phyloP scores from a whole-genome alignment of 2,797 vertebrate genomes.

The Aeoliscus strigatus region DNA sequence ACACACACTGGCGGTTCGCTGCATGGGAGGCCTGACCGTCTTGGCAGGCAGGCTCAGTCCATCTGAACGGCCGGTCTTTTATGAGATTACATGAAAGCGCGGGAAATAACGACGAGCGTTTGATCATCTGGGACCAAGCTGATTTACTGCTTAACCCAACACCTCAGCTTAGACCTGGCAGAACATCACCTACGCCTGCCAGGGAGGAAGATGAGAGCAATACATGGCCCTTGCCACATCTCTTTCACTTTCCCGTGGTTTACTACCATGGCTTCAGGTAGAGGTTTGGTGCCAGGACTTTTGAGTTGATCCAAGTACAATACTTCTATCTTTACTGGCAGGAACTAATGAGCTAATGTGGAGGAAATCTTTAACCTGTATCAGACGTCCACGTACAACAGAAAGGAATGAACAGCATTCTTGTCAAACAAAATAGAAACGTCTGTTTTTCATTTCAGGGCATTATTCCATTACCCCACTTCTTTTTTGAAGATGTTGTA shows the following conservation, averaged over 20 bases:
- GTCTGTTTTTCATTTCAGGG: slow-evolving; percentile 55
- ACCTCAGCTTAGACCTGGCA: slow-evolving; percentile 55
- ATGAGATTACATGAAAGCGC: slow-evolving; percentile 68
- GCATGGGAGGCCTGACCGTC: slow-evolving; percentile 43
- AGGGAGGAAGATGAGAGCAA: slow-evolving; percentile 35
- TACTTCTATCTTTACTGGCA: slow-evolving; percentile 36
- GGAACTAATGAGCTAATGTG: slow-evolving; percentile 44
- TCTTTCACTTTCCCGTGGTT: slow-evolving; percentile 26
- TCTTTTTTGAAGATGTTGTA: slow-evolving; percentile 45
- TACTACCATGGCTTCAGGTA: slow-evolving; percentile 31
- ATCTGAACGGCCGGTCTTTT: slow-evolving; percentile 50
- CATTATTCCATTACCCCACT: slow-evolving; percentile 51
- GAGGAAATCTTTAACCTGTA: slow-evolving; percentile 47
- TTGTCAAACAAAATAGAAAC: slow-evolving; percentile 46
- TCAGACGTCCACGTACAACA: slow-evolving; percentile 30
- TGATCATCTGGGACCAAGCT: slow-evolving; percentile 63
- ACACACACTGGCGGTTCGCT: slow-evolving; percentile 18
- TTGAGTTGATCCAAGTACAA: slow-evolving; percentile 12
- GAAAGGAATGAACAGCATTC: slow-evolving; percentile 44
- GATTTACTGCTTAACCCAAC: slow-evolving; percentile 64
- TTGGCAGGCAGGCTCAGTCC: slow-evolving; percentile 46
- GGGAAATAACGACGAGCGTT: slow-evolving; percentile 60
- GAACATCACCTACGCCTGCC: slow-evolving; percentile 40
- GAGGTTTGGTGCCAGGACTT: slow-evolving; percentile 25
- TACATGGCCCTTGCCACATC: slow-evolving; percentile 11